A percentile compares a stretch with the other conserved stretches of the same genome.
Conservation (phyloP, 2,113 vertebrate genomes). For the Passer montanus region DNA sequence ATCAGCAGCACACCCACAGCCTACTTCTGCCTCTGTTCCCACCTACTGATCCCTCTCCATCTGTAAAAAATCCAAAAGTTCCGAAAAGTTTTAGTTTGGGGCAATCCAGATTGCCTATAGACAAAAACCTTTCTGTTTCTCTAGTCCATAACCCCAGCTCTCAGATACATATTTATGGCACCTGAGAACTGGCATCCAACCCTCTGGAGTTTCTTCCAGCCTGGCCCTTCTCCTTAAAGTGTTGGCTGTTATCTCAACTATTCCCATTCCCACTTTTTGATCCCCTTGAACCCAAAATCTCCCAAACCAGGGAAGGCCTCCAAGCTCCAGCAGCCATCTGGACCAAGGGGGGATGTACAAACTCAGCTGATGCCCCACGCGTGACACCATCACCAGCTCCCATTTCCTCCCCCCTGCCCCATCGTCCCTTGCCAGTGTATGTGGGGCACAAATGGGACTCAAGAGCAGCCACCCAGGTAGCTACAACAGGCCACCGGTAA, state of each 20-base stretch:
- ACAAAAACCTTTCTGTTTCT: background rate
- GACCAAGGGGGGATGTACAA: background rate
- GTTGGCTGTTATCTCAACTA: background rate
- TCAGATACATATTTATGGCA: fast-evolving
- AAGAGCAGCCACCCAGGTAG: background rate
- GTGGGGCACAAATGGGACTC: background rate
- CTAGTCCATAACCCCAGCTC: background rate
- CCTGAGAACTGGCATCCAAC: background rate
- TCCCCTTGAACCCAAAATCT: background rate
- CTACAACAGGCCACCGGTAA: background rate
- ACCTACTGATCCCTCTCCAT: background rate
- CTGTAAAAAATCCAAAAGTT: background rate
- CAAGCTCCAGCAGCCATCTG: background rate
- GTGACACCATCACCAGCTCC: background rate
- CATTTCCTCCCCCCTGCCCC: fast-evolving
- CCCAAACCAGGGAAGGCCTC: background rate
- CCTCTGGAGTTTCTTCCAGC: background rate
- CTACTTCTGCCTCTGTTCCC: background rate
- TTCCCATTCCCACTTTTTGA: background rate
- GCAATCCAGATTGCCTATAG: background rate
- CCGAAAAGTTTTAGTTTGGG: background rate
- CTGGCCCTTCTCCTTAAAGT: background rate
- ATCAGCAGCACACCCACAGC: background rate
- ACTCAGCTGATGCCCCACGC: background rate
- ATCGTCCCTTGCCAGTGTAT: background rate